phyloP scores from a whole-genome alignment of 2,113 vertebrate species.

The Machaerirhynchus nigripectus region DNA sequence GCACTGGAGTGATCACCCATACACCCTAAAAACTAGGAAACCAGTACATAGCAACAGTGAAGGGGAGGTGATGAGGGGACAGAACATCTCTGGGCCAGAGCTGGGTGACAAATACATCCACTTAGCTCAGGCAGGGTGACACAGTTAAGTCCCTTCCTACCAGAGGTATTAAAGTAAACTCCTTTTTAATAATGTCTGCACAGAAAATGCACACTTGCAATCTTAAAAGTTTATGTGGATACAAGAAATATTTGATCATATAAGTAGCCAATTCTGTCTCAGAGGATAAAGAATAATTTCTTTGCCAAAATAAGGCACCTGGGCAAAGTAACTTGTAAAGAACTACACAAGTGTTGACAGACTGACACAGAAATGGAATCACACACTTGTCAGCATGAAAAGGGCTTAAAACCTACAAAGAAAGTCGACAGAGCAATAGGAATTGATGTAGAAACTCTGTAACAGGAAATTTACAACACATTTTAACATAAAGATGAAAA shows the following conservation, averaged over 20 bases:
- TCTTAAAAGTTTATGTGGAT: not conserved
- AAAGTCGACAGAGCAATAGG: not conserved
- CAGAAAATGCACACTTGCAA: not conserved
- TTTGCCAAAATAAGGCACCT: not conserved
- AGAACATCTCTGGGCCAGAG: not conserved
- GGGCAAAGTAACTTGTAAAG: not conserved
- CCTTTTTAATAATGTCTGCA: not conserved
- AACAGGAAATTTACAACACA: not conserved
- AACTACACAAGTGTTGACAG: not conserved
- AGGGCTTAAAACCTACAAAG: not conserved
- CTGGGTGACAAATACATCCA: not conserved
- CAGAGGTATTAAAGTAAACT: not conserved
- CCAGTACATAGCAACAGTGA: not conserved
- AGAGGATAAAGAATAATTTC: not conserved
- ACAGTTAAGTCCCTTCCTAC: not conserved
- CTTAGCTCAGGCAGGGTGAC: not conserved
- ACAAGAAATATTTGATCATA: not conserved
- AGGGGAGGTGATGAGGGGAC: not conserved
- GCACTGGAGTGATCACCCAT: not conserved
- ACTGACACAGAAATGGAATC: not conserved
- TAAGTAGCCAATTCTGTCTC: not conserved
- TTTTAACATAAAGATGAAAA: not conserved
- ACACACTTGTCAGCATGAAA: not conserved
- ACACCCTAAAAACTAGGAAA: not conserved
- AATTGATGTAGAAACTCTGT: not conserved